Conservation (phyloP, 2,113 vertebrate species). For the Gadus chalcogrammus region DNA sequence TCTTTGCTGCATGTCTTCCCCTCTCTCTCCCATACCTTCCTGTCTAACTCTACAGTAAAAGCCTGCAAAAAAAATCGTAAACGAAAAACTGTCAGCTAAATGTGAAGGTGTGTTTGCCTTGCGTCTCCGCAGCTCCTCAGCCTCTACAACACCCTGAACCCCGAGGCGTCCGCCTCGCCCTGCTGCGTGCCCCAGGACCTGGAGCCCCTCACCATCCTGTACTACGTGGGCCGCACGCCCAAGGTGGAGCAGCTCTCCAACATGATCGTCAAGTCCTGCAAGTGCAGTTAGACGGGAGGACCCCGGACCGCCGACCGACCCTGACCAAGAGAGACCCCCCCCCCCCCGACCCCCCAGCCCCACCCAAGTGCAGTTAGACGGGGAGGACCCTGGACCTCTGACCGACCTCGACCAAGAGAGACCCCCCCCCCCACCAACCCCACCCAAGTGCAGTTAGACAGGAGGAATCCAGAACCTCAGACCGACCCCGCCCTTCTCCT, state of each 20-base stretch:
- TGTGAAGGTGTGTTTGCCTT: background rate
- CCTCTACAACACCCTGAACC: slow-evolving; percentile 94
- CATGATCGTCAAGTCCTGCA: slow-evolving; percentile 98
- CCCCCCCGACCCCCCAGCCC: no score
- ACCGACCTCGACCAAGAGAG: slow-evolving; percentile 12
- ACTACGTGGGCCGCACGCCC: slow-evolving; percentile 92
- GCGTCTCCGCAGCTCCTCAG: slow-evolving; percentile 82
- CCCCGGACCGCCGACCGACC: slow-evolving; percentile 27
- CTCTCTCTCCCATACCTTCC: no score
- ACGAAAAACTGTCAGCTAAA: background rate
- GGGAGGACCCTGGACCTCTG: background rate
- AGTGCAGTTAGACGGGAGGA: slow-evolving; percentile 86
- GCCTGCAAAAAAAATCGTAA: background rate
- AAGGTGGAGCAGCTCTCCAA: slow-evolving; percentile 98
- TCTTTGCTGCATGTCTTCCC: no score
- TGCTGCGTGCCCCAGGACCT: slow-evolving; percentile 97
- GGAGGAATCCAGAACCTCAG: background rate
- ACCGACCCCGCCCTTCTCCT: slow-evolving; percentile 12
- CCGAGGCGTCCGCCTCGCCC: slow-evolving; percentile 90
- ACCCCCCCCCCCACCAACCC: no score
- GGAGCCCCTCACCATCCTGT: slow-evolving; percentile 96
- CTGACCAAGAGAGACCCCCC: slow-evolving; percentile 15
- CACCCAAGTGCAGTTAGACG: no score
- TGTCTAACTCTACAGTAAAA: no score
- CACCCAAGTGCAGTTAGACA: no score